Evolutionary conservation across 2,888 invertebrate species (phyloP), one percentile per base, ranked within the genome.

Genomic region (Leptopterna dolabrata): DNA sequence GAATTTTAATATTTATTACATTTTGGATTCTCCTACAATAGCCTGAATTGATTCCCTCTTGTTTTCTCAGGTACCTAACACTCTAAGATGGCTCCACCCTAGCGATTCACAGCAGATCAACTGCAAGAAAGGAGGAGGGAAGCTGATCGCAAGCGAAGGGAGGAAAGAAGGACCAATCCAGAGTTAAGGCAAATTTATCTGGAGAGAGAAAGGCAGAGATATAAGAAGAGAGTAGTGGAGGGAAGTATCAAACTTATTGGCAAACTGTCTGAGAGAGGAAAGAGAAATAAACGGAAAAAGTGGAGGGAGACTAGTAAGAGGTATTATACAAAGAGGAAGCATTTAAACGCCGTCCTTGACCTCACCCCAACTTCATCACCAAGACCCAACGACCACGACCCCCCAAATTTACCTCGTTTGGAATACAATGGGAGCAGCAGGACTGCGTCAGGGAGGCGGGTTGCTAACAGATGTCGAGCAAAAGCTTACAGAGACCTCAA

Each of bases 281-380:
- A 82, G 82, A 82, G 55, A 55, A 14, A 24, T 55, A n/a, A 82
- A 55, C 82, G 82, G 9, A 82, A 82, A 51, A 55, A 47, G 55
- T 82, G 82, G 82, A 82, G 82, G 82, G 19, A 82, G 16, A 82
- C 55, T 27, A 82, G 82, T 82, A 82, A 82, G 51, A 82, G 24
- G 82, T 82, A 82, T 36, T 78, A 73, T 14, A 24, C 73, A 73
- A 27, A 19, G 14, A 73, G 24, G 73, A 73, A 73, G 73, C 16
- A 24, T 73, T 16, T 73, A 4, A 73, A 73, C 24, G 73, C 14
- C 4, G 73, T 73, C 73, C 73, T 73, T 24, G 24, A 73, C 14
- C 14, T 73, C 16, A 73, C 73, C 55, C 55, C 55, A 4, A 11
- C 4, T 16, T 55, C 55, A 55, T n/a, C 55, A n/a, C 55, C 55